Evolutionary conservation across 2,888 invertebrate genomes (phyloP).

Genomic region (Apotomis betuletana): DNA sequence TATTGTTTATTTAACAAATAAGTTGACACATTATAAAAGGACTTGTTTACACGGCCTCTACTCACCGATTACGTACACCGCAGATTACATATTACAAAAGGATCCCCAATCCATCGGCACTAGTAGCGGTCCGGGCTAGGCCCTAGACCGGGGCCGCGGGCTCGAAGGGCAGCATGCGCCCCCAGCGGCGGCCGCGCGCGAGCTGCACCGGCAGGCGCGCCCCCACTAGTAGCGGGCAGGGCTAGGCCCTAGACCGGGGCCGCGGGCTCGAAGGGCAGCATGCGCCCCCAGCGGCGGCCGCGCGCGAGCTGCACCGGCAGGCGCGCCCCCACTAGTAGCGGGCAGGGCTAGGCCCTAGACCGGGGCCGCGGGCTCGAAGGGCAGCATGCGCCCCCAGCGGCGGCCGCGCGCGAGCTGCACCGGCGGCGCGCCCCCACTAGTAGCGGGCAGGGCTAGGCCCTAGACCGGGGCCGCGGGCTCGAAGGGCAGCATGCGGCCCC

Average conservation of each 20-base stretch:
- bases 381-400: conserved; percentile 65
- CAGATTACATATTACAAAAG: no score
- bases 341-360: no score
- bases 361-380: background rate
- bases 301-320: conserved; percentile 65
- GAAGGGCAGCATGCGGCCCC: conserved; percentile 61
- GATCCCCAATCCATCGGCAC: no score
- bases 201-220: conserved; percentile 65
- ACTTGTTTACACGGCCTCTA: no score
- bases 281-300: conserved; percentile 66
- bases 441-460: no score
- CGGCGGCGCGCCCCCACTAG: conserved; percentile 55
- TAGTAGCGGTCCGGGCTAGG: no score
- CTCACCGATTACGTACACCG: no score
- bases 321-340: conserved; percentile 46
- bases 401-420: conserved; percentile 61
- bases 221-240: conserved; percentile 43
- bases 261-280: conserved; percentile 49
- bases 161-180: conserved; percentile 52
- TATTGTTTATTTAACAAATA: no score
- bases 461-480: background rate
- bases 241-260: background rate
- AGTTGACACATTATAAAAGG: no score
- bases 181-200: conserved; percentile 64
- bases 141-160: background rate